Evolutionary conservation across 2,797 vertebrate species (phyloP), one percentile per base, ranked within the genome.

Genomic region (Spondyliosoma cantharus): DNA sequence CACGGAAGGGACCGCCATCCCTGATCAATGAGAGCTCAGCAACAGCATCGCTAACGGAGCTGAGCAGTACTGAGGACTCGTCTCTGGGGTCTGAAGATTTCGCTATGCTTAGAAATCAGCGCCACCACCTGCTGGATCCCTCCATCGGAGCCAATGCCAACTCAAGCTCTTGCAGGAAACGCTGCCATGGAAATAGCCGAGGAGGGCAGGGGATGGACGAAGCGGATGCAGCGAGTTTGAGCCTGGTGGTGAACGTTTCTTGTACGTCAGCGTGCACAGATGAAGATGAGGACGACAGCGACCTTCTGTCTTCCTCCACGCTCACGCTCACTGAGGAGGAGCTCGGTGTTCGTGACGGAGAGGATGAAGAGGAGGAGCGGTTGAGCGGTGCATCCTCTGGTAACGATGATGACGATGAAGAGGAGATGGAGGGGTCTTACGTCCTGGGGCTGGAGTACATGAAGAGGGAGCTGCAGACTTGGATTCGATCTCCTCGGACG

Each of bases 271-370:
- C 97, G 11, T 98, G 98, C 83, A 99, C 98, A 0, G 98, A 99
- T 57, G 98, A 97, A 60, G 94, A 96, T 3, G 97, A 99, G 90
- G 98, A 99, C 50, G 96, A 98, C 86, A 98, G 97, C 57, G 98
- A 99, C 92, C 96, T 99, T 62, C 95, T 99, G 77, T 99, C 98
- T 27, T 98, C 97, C 91, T 99, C 98, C 63, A 99, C 98, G 0
- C 96, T 99, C 72, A 99, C 98, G 1, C 95, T 99, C 84, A 99
- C 97, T 0, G 98, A 99, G 92, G 98, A 99, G 92, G 98, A 99
- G 86, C 93, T 97, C 0, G 96, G 97, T 27, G 90, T 97, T 57
- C 96, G 95, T 86, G 95, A 97, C 67, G 97, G 95, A 1, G 97
- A 96, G 69, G 96, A 96, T 0, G 89, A 76, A 5, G 96, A 96